Conservation (phyloP, 2,888 invertebrate genomes). For the Andrena fulva region DNA sequence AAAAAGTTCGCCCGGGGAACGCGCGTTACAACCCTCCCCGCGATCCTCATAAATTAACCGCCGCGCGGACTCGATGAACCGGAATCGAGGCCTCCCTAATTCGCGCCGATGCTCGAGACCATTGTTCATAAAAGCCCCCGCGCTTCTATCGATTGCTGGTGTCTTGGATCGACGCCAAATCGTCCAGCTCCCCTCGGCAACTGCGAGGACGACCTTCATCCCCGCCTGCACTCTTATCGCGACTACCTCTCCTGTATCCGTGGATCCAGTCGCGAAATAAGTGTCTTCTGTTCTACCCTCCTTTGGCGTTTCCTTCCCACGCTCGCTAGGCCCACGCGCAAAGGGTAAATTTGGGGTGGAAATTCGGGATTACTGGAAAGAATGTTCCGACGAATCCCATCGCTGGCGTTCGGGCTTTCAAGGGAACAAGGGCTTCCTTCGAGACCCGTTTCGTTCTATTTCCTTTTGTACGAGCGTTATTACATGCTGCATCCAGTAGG, state of each 20-base stretch:
- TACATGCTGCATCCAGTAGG: background rate
- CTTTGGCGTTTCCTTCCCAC: background rate
- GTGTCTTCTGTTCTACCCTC: background rate
- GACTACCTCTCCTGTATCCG: background rate
- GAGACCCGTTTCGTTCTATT: background rate
- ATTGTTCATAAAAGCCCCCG: conserved; percentile 61
- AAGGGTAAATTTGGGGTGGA: background rate
- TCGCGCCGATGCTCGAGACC: conserved; percentile 66
- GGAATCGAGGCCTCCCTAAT: conserved; percentile 67
- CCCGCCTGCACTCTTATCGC: conserved; percentile 18
- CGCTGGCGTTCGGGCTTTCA: background rate
- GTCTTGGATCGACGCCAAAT: conserved; percentile 79
- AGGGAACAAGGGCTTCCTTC: background rate
- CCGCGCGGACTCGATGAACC: conserved; percentile 28
- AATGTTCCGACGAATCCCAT: background rate
- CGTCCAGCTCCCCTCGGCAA: conserved; percentile 36
- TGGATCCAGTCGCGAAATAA: background rate
- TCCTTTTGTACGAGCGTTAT: background rate
- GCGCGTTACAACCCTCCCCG: background rate
- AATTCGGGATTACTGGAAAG: background rate
- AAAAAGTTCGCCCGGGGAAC: background rate
- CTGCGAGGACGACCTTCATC: conserved; percentile 46
- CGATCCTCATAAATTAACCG: conserved; percentile 49
- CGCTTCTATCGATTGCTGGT: conserved; percentile 78
- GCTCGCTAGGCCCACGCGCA: background rate